These are phyloP conservation scores for Dreissena polymorpha DNA, from an alignment of 1,140 invertebrate genomes.

Conservation along the genomic window DNA sequence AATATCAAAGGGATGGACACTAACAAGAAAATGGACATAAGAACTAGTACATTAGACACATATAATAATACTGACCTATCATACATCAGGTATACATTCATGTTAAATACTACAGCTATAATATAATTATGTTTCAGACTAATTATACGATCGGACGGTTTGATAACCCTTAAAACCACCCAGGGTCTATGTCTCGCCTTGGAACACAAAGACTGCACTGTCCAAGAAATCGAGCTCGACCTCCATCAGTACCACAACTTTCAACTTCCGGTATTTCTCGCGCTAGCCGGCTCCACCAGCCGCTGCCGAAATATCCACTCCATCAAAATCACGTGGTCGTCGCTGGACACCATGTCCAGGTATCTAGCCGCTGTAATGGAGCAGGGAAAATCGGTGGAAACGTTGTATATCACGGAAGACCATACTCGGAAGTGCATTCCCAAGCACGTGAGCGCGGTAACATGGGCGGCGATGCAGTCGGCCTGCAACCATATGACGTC, in stretches of 20 bases:
- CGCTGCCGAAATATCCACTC: conserved; percentile 44
- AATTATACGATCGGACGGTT: conserved; percentile 59
- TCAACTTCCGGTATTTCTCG: conserved; percentile 52
- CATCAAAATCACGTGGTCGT: conserved; percentile 65
- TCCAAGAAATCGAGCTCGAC: conserved; percentile 63
- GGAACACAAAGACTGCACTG: conserved; percentile 27
- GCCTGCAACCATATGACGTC: conserved; percentile 62
- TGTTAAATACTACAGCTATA: too few species aligned
- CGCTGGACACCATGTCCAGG: conserved; percentile 60
- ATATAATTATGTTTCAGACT: conserved; percentile 27
- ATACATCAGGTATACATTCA: too few species aligned
- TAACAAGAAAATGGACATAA: too few species aligned
- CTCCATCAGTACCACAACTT: conserved; percentile 57
- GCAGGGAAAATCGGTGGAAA: conserved; percentile 42
- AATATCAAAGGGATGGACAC: too few species aligned
- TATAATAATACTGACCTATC: too few species aligned
- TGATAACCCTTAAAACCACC: conserved; percentile 54
- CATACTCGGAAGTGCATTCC: conserved; percentile 33
- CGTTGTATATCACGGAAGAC: conserved; percentile 53
- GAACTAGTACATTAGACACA: too few species aligned
- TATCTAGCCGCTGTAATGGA: conserved; percentile 59
- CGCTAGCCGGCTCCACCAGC: conserved; percentile 53
- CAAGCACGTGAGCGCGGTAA: conserved; percentile 52
- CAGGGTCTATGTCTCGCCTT: conserved; percentile 58
- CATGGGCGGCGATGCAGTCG: conserved; percentile 66